Conservation (phyloP, 2,797 vertebrate species). For the Micropoecilia bifurca region DNA sequence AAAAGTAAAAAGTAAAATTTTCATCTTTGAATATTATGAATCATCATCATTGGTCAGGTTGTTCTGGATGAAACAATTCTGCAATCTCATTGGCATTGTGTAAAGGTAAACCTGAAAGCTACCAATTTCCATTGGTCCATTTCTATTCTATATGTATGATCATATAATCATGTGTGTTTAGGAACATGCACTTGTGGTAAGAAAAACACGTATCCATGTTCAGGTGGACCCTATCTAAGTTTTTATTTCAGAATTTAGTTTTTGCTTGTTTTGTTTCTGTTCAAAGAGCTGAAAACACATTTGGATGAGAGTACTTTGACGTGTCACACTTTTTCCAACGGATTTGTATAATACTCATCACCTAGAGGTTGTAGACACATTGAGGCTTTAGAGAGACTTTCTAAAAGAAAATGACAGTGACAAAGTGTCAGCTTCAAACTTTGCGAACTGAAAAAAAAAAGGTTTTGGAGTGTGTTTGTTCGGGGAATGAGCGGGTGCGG, state of each 20-base stretch:
- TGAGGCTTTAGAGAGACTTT: constrained; percentile 26
- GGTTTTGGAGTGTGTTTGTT: constrained; percentile 4
- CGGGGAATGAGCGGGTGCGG: background rate
- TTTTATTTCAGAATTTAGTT: background rate
- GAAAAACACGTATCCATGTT: background rate
- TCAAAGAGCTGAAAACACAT: background rate
- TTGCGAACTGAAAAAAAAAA: constrained; percentile 23
- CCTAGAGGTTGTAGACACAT: constrained; percentile 27
- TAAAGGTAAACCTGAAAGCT: background rate
- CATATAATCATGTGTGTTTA: background rate
- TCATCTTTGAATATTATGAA: background rate
- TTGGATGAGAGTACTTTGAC: background rate
- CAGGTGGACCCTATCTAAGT: background rate
- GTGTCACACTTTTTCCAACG: constrained; percentile 2
- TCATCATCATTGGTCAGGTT: background rate
- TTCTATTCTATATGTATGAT: background rate
- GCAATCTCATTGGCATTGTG: background rate
- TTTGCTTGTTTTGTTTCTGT: background rate
- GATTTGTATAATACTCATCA: constrained; percentile 19
- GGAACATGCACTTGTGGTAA: background rate
- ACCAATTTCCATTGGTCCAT: background rate
- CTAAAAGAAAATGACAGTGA: constrained; percentile 48
- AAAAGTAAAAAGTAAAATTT: background rate
- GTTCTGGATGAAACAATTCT: background rate
- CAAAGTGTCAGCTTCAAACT: constrained; percentile 45